Conservation (phyloP, 2,888 invertebrate species). For the Torymus tubicola region DNA sequence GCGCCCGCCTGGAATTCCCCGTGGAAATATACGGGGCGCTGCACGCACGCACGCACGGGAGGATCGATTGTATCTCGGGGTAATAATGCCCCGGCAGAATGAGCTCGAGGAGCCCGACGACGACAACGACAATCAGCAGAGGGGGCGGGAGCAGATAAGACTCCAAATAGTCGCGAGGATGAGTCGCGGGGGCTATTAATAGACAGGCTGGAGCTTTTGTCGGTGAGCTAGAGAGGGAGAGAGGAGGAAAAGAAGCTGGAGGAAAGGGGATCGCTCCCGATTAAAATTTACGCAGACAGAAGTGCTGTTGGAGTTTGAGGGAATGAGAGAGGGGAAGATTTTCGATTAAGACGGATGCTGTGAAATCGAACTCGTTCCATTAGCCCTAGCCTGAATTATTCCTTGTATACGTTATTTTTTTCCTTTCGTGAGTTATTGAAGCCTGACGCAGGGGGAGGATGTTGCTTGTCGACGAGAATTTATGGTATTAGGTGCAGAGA, state of each 20-base stretch:
- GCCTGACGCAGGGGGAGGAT: too few relatives aligned
- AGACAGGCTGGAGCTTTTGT: neutral
- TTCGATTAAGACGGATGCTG: neutral
- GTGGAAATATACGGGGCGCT: slow-evolving; percentile 2
- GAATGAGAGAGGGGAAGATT: too few relatives aligned
- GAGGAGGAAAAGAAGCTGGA: neutral
- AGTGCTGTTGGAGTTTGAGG: too few relatives aligned
- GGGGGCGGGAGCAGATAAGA: slow-evolving; percentile 14
- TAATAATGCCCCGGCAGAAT: slow-evolving; percentile 36
- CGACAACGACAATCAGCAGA: slow-evolving; percentile 8
- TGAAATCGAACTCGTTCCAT: neutral
- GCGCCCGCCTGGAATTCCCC: neutral
- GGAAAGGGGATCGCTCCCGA: slow-evolving; percentile 13
- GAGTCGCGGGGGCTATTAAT: slow-evolving; percentile 31
- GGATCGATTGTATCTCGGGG: slow-evolving; percentile 34
- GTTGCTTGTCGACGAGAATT: too few relatives aligned
- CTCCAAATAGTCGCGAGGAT: slow-evolving; percentile 6
- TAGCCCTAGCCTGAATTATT: neutral
- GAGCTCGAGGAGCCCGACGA: slow-evolving; percentile 13
- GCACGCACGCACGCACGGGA: too few relatives aligned
- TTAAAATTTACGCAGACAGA: slow-evolving; percentile 20
- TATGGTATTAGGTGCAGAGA: too few relatives aligned
- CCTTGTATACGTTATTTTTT: neutral
- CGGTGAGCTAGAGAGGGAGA: neutral
- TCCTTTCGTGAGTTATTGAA: too few relatives aligned